A percentile compares a stretch with the other conserved stretches of the same genome.
Conservation (phyloP, 2,888 invertebrate species). For the Limenitis arthemis region DNA sequence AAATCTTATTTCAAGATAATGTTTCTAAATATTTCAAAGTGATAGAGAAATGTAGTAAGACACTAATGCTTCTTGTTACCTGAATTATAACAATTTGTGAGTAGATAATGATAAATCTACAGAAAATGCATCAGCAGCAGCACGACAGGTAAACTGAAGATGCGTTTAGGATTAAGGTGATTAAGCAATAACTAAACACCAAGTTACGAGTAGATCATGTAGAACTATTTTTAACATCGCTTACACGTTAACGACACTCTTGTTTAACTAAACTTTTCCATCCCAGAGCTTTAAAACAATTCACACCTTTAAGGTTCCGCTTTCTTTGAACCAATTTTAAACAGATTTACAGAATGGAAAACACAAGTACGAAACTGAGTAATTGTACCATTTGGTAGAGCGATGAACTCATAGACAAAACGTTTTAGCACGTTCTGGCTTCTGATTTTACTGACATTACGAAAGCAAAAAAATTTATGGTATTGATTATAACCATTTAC, state of each 20-base stretch:
- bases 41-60: no score
- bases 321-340: constrained; percentile 19
- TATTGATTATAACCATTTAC: no score
- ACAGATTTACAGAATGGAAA: constrained; percentile 14
- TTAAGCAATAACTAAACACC: constrained; percentile 13
- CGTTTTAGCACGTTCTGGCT: constrained; percentile 15
- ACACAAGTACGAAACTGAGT: constrained; percentile 8
- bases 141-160: constrained; percentile 32
- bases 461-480: no score
- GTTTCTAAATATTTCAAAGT: no score
- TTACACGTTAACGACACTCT: constrained; percentile 23
- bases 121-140: constrained; percentile 20
- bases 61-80: background rate
- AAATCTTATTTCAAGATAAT: no score
- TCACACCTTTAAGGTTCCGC: constrained; percentile 24
- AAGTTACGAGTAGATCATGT: constrained; percentile 40
- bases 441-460: constrained; percentile 16
- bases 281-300: constrained; percentile 28
- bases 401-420: constrained; percentile 18
- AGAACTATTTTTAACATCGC: constrained; percentile 45
- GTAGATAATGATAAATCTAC: constrained; percentile 1
- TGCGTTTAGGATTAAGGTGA: constrained; percentile 35
- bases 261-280: constrained; percentile 29
- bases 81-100: background rate
- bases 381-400: constrained; percentile 14